Evolutionary conservation across 2,797 vertebrate genomes (phyloP).

Genomic region (Acanthopagrus latus): DNA sequence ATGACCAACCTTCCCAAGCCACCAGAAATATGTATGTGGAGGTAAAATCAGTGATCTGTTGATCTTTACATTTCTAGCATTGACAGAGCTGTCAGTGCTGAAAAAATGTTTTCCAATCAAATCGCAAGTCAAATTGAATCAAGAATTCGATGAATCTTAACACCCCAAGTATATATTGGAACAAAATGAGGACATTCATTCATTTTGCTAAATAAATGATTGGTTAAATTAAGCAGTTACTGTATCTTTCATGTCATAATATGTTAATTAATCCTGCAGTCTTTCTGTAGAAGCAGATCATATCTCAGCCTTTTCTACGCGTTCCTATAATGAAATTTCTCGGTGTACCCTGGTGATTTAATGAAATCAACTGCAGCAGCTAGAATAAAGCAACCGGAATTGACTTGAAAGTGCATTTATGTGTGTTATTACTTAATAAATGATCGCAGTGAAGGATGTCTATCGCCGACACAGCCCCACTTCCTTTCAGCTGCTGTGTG

Average conservation of each 20-base stretch:
- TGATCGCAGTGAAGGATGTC: neutral
- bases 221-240: neutral
- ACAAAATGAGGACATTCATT: neutral
- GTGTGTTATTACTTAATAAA: slow-evolving; percentile 5
- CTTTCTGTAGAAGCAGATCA: neutral
- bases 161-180: neutral
- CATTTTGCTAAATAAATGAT: neutral
- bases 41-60: too few species aligned
- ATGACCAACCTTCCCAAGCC: too few species aligned
- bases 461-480: neutral
- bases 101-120: too few species aligned
- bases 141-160: too few species aligned
- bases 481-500: slow-evolving; percentile 10
- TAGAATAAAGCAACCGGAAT: neutral
- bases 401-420: neutral
- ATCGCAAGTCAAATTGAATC: too few species aligned
- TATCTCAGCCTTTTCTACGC: neutral
- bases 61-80: too few species aligned
- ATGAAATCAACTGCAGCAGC: neutral
- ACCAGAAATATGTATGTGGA: too few species aligned
- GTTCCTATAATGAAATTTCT: neutral
- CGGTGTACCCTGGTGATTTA: neutral
- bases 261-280: neutral
- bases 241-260: neutral
- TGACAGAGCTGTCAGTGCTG: too few species aligned